Percentiles rank a stretch among this genome's conserved stretches.
Evolutionary conservation across 2,888 invertebrate species (phyloP).

Genomic region (Erebia palarica): DNA sequence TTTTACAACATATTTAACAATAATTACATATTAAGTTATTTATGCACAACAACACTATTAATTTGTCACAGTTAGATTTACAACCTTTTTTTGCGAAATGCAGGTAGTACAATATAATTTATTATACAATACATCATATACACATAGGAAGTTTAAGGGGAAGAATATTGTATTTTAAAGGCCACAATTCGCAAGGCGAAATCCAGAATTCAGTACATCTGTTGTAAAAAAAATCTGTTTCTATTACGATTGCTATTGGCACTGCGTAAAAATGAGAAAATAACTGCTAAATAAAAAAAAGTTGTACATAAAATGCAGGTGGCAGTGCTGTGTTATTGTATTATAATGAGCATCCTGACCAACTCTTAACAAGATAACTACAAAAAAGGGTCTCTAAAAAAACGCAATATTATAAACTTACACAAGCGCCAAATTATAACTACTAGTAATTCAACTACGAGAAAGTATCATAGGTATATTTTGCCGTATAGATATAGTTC

Average conservation of each 20-base stretch:
- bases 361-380: slow-evolving; percentile 47
- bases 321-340: slow-evolving; percentile 54
- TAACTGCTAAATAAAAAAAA: slow-evolving; percentile 14
- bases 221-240: background rate
- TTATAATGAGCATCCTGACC: slow-evolving; percentile 78
- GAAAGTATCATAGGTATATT: slow-evolving; percentile 39
- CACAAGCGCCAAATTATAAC: slow-evolving; percentile 45
- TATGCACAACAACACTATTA: slow-evolving; percentile 30
- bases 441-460: slow-evolving; percentile 46
- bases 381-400: slow-evolving; percentile 31
- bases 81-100: slow-evolving; percentile 26
- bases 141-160: slow-evolving; percentile 41
- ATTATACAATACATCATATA: slow-evolving; percentile 30
- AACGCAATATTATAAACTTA: slow-evolving; percentile 45
- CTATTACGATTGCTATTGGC: slow-evolving; percentile 22
- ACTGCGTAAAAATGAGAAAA: slow-evolving; percentile 26
- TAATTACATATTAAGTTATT: slow-evolving; percentile 44
- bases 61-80: slow-evolving; percentile 28
- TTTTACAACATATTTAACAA: slow-evolving; percentile 65
- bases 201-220: slow-evolving; percentile 42
- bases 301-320: slow-evolving; percentile 47
- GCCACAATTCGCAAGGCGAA: slow-evolving; percentile 64
- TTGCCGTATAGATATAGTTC: slow-evolving; percentile 47
- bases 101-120: slow-evolving; percentile 27
- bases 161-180: slow-evolving; percentile 51